Base-by-base conservation (phyloP, 2,888 invertebrate genomes). In the Alcis repandata region DNA sequence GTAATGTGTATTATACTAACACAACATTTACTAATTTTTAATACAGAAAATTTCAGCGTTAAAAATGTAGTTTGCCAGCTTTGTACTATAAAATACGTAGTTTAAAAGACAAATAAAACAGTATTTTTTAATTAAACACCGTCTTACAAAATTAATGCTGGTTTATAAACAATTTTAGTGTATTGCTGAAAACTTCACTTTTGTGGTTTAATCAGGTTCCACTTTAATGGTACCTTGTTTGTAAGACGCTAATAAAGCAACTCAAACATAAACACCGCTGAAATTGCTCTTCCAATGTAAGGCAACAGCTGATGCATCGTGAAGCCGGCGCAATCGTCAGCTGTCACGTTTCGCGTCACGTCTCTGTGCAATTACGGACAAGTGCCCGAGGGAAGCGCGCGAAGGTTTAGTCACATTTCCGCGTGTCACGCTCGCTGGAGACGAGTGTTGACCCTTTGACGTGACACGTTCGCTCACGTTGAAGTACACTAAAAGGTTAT, bases 371-470 rank as follows among this genome's bases (percentile, higher is more conserved):
- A 60, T 65, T 65, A 65, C 65, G 32, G 60, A n/a, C 60, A 51
- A 65, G 60, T 51, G 56, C 11, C 45, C 1, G 53, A 45, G 59
- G 17, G 45, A 45, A 19, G 54, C 53, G 52, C 15, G 52, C 13
- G 53, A 49, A 54, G 49, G 40, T 60, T 65, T 19, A 51, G 33
- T 52, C 46, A 45, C 60, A 46, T 60, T 51, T 64, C 59, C 56
- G 53, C 40, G 9, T 56, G 57, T 60, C 60, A 60, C 65, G 57
- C 56, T 46, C 38, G 15, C 48, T 19, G 36, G 53, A 52, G 40
- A 59, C 41, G 53, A 64, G 63, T 46, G 56, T 36, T 54, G 53
- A 52, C 60, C 60, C 60, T 65, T 65, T 65, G 65, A 65, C 65
- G 65, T 60, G 65, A 60, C 65, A 52, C 60, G 59, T 17, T 48